Evolutionary conservation across 2,888 invertebrate species (phyloP).

Genomic region (Agonum fuliginosum): DNA sequence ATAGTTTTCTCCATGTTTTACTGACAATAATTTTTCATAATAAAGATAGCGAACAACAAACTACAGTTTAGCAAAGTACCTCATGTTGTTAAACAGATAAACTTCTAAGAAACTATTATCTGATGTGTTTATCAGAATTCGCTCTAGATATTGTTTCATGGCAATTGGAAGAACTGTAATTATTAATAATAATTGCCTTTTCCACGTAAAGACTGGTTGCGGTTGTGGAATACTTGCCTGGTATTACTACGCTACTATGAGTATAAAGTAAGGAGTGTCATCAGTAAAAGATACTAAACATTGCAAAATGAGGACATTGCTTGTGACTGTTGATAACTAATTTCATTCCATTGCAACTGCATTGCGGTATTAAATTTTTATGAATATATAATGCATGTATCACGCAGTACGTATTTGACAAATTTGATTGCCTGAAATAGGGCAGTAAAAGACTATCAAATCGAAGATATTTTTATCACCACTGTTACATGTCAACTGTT

Average conservation of each 20-base stretch:
- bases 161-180: slow-evolving; percentile 1
- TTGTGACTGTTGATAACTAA: too few relatives aligned
- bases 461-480: too few relatives aligned
- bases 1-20: background rate
- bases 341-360: too few relatives aligned
- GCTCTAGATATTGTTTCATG: slow-evolving; percentile 27
- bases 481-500: too few relatives aligned
- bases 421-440: too few relatives aligned
- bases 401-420: too few relatives aligned
- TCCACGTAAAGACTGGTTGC: background rate
- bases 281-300: too few relatives aligned
- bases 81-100: background rate
- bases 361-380: too few relatives aligned
- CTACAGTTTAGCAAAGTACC: slow-evolving; percentile 16
- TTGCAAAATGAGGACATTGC: too few relatives aligned
- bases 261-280: too few relatives aligned
- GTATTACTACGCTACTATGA: background rate
- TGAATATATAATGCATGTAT: too few relatives aligned
- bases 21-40: background rate
- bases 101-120: slow-evolving; percentile 37
- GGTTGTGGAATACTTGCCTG: background rate
- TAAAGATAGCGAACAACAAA: slow-evolving; percentile 17
- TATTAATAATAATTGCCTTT: slow-evolving; percentile 19
- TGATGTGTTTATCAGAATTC: slow-evolving; percentile 6
- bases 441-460: too few relatives aligned